Evolutionary conservation across 2,113 vertebrate genomes (phyloP).

Genomic region (Alligator mississippiensis): DNA sequence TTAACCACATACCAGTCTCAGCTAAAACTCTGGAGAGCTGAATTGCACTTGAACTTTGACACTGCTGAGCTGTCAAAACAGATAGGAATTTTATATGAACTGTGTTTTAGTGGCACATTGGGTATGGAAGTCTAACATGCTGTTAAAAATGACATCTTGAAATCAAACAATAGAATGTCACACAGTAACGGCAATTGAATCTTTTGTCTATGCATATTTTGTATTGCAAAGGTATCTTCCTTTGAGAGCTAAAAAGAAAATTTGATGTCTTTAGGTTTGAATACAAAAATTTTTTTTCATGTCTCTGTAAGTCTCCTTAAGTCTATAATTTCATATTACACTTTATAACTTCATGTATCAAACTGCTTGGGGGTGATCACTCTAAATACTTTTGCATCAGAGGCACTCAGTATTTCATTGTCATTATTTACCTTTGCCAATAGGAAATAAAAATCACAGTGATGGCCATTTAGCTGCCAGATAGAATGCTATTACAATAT

Average conservation of each 20-base stretch:
- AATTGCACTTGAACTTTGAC: neutral
- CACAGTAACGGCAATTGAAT: neutral
- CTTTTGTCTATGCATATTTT: neutral
- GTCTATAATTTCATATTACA: neutral
- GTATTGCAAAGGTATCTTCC: neutral
- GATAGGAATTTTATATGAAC: neutral
- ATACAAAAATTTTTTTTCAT: neutral
- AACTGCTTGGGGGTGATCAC: neutral
- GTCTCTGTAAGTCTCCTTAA: neutral
- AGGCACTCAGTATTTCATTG: neutral
- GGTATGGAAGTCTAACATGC: neutral
- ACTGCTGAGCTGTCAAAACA: accelerated
- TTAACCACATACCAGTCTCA: neutral
- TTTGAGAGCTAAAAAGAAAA: neutral
- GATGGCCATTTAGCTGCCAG: neutral
- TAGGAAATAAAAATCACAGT: neutral
- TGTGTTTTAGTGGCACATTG: neutral
- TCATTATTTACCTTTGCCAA: neutral
- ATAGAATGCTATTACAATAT: neutral
- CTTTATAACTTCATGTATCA: neutral
- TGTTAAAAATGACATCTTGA: neutral
- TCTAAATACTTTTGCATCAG: neutral
- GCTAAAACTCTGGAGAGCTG: neutral
- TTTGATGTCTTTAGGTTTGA: neutral
- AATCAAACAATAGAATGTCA: neutral